These are phyloP conservation scores for Julus scandinavius DNA, from an alignment of 2,888 invertebrate genomes.

Conservation along the genomic window DNA sequence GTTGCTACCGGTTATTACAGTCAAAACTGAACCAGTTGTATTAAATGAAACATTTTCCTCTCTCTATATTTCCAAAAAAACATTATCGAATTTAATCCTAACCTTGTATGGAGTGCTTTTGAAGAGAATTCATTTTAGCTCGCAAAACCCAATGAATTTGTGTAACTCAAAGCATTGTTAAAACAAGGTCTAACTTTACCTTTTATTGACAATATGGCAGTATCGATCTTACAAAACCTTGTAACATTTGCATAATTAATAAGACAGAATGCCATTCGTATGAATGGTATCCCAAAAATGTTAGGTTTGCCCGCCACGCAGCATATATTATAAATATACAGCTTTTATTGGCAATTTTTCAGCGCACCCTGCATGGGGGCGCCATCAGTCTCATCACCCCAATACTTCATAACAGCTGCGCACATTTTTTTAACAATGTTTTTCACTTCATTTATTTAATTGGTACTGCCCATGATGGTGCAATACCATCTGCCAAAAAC, in stretches of 20 bases:
- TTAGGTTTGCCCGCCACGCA: background rate
- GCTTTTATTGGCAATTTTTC: conserved; percentile 1
- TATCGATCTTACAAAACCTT: too few relatives aligned
- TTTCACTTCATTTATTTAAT: conserved; percentile 10
- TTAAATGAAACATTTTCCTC: too few relatives aligned
- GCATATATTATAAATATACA: background rate
- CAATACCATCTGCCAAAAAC: conserved; percentile 6
- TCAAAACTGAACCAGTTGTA: too few relatives aligned
- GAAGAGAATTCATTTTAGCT: too few relatives aligned
- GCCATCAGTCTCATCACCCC: background rate
- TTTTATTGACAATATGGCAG: too few relatives aligned
- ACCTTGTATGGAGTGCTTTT: too few relatives aligned
- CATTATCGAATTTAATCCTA: too few relatives aligned
- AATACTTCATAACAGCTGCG: background rate
- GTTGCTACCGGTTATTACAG: too few relatives aligned
- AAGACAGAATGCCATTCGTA: background rate
- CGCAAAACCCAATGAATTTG: too few relatives aligned
- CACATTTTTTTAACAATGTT: background rate
- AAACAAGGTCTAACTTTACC: too few relatives aligned
- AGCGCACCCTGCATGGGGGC: conserved; percentile 10
- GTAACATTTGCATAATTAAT: background rate
- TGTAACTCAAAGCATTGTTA: too few relatives aligned
- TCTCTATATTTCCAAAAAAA: too few relatives aligned
- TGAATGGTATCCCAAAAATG: background rate
- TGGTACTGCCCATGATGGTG: background rate